Percentiles rank a stretch among this genome's conserved stretches.
Conservation (phyloP, 2,113 vertebrate genomes). For the Ovis canadensis region DNA sequence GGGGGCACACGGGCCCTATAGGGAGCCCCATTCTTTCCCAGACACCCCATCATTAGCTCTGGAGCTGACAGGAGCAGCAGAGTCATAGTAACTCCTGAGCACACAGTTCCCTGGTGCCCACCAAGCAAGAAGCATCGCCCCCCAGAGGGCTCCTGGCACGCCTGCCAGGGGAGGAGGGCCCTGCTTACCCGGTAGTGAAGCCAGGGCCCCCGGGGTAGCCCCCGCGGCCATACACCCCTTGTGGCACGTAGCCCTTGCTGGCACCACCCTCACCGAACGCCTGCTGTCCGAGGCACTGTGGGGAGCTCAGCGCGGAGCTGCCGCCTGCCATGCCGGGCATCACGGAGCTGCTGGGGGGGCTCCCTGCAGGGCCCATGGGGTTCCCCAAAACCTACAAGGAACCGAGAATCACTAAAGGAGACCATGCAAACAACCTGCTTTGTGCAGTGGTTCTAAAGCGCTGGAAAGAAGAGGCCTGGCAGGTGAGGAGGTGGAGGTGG, state of each 20-base stretch:
- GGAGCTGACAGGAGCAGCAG: not conserved
- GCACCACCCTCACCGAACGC: slow-evolving; percentile 84
- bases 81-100: not conserved
- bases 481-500: too few species aligned
- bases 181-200: slow-evolving; percentile 87
- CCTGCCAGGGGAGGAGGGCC: not conserved
- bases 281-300: slow-evolving; percentile 91
- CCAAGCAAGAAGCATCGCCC: not conserved
- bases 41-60: not conserved
- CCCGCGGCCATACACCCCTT: slow-evolving; percentile 87
- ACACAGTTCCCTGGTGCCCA: not conserved
- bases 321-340: slow-evolving; percentile 86
- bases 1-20: not conserved
- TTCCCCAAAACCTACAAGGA: slow-evolving; percentile 87
- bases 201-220: slow-evolving; percentile 78
- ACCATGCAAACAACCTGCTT: not conserved
- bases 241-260: slow-evolving; percentile 88
- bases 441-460: not conserved
- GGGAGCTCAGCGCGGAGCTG: slow-evolving; percentile 86
- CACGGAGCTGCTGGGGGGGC: slow-evolving; percentile 87
- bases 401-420: not conserved
- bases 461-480: not conserved
- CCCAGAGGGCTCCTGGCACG: not conserved
- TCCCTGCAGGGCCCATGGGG: slow-evolving; percentile 93
- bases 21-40: not conserved